Percentiles rank a stretch among this genome's conserved stretches.
These are phyloP conservation scores for Cosmopolites sordidus DNA, from an alignment of 2,888 invertebrate genomes.

Conservation along the genomic window DNA sequence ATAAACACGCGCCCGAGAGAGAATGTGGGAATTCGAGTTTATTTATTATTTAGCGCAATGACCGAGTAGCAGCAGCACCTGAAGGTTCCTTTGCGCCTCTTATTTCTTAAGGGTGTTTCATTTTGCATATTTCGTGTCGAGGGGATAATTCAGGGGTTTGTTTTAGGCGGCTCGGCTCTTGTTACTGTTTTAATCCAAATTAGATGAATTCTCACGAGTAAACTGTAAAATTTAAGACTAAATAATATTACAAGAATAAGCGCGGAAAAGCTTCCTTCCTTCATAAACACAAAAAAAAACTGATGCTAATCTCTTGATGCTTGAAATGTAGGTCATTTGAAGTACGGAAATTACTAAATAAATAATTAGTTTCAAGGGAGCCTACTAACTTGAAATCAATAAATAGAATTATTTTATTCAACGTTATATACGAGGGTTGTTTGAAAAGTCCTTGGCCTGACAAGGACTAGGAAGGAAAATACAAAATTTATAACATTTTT, in stretches of 20 bases:
- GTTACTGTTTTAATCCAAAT: slow-evolving; percentile 27
- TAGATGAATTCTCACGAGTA: slow-evolving; percentile 18
- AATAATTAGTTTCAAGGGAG: too few relatives aligned
- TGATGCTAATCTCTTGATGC: too few relatives aligned
- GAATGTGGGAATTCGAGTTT: slow-evolving; percentile 31
- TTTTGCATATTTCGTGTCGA: slow-evolving; percentile 23
- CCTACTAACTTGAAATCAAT: too few relatives aligned
- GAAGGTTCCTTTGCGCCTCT: slow-evolving; percentile 25
- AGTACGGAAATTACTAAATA: too few relatives aligned
- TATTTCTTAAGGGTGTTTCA: slow-evolving; percentile 28
- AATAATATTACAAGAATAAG: background rate
- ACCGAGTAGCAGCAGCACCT: slow-evolving; percentile 19
- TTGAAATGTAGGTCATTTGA: too few relatives aligned
- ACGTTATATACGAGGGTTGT: too few relatives aligned
- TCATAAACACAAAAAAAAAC: too few relatives aligned
- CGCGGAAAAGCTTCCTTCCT: too few relatives aligned
- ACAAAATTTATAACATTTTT: too few relatives aligned
- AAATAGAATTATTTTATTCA: too few relatives aligned
- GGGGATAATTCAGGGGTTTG: slow-evolving; percentile 22
- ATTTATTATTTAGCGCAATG: slow-evolving; percentile 33
- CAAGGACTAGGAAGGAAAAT: too few relatives aligned
- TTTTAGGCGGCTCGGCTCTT: slow-evolving; percentile 17
- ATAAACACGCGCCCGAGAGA: slow-evolving; percentile 16
- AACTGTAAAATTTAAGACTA: slow-evolving; percentile 9
- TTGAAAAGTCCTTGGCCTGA: too few relatives aligned